These are phyloP conservation scores for Ellobius talpinus DNA, from an alignment of 2,113 vertebrate species.

Conservation along the genomic window DNA sequence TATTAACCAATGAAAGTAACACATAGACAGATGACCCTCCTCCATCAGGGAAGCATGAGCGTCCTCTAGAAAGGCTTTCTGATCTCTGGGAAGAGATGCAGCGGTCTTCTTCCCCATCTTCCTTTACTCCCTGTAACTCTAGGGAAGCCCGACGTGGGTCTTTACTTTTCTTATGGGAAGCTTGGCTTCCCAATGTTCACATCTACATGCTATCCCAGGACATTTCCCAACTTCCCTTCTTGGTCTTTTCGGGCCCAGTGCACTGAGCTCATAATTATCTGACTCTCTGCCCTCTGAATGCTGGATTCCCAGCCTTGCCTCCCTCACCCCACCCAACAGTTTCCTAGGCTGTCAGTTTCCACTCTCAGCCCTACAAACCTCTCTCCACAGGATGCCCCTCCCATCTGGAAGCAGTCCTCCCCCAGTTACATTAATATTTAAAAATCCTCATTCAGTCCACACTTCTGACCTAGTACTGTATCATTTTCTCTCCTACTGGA, in stretches of 20 bases:
- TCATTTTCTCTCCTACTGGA: constrained; percentile 53
- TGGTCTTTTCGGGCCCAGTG: neutral
- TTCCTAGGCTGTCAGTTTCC: constrained; percentile 58
- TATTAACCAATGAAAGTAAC: too few species aligned
- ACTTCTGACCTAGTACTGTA: constrained; percentile 56
- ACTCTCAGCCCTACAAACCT: constrained; percentile 33
- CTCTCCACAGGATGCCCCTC: constrained; percentile 28
- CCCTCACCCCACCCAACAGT: neutral
- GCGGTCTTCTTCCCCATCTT: neutral
- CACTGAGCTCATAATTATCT: neutral
- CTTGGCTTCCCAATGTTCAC: neutral
- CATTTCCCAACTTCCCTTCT: neutral
- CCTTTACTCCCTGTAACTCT: neutral
- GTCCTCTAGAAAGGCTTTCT: neutral
- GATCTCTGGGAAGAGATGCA: neutral
- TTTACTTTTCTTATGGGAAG: neutral
- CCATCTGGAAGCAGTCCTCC: constrained; percentile 53
- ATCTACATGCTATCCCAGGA: neutral
- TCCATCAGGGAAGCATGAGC: neutral
- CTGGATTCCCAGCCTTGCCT: constrained; percentile 10
- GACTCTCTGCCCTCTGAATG: neutral
- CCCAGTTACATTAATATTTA: constrained; percentile 51
- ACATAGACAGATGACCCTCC: too few species aligned
- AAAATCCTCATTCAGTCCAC: constrained; percentile 51
- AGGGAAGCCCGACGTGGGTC: neutral